Conservation (phyloP, 2,888 invertebrate species). For the Asteroscopus sphinx region DNA sequence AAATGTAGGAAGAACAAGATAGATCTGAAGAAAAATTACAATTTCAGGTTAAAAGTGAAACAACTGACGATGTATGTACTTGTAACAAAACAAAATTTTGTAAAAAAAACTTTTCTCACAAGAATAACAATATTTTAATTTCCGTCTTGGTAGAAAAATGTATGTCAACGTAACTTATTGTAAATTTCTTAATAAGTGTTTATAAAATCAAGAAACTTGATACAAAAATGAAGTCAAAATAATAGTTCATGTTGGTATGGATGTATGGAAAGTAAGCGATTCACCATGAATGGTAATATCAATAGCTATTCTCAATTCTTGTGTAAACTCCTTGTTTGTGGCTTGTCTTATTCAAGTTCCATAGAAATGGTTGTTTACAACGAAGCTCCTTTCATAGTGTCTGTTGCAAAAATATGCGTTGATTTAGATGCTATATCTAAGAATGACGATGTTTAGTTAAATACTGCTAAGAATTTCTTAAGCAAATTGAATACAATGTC, state of each 20-base stretch:
- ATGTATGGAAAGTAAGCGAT: constrained; percentile 41
- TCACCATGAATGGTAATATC: constrained; percentile 59
- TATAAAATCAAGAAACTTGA: not conserved
- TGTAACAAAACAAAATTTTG: not conserved
- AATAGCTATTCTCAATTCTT: constrained; percentile 59
- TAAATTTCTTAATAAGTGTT: not conserved
- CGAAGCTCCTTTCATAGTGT: constrained; percentile 52
- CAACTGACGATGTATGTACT: not conserved
- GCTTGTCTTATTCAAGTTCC: constrained; percentile 55
- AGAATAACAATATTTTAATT: not conserved
- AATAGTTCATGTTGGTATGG: constrained; percentile 23
- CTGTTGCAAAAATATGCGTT: constrained; percentile 52
- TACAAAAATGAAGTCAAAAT: constrained; percentile 17
- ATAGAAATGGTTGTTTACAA: constrained; percentile 53
- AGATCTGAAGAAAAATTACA: not conserved
- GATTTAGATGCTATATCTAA: constrained; percentile 55
- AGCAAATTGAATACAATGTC: constrained; percentile 9
- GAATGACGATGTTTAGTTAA: constrained; percentile 31
- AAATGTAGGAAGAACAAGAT: not conserved
- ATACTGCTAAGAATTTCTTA: constrained; percentile 17
- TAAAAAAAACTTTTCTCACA: not conserved
- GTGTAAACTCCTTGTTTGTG: constrained; percentile 56
- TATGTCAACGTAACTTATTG: not conserved
- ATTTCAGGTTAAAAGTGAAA: not conserved
- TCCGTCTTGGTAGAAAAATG: not conserved